These are phyloP conservation scores for Novumbra hubbsi DNA, from an alignment of 2,797 vertebrate genomes.

Conservation along the genomic window DNA sequence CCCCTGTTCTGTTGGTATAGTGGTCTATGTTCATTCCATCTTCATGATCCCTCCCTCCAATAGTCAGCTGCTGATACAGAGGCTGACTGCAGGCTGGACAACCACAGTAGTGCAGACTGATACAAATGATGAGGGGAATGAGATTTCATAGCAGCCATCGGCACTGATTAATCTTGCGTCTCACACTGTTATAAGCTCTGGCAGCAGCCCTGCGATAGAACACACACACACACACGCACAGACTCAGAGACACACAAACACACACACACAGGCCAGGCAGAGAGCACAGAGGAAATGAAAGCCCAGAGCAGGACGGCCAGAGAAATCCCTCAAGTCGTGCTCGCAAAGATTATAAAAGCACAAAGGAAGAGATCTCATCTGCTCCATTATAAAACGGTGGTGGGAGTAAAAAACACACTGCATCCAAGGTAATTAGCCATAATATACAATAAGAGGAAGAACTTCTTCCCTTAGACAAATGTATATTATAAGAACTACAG, in stretches of 20 bases:
- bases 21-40: neutral
- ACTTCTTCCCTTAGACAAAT: constrained; percentile 1
- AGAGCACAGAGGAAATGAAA: constrained; percentile 67
- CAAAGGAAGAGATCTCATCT: constrained; percentile 20
- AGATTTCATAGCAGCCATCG: constrained; percentile 80
- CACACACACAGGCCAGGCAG: constrained; percentile 20
- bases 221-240: constrained; percentile 11
- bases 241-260: neutral
- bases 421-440: constrained; percentile 15
- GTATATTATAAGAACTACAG: neutral
- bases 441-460: constrained; percentile 18
- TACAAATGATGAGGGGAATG: constrained; percentile 80
- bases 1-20: neutral
- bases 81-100: constrained; percentile 24
- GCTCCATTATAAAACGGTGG: constrained; percentile 18
- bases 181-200: constrained; percentile 44
- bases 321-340: constrained; percentile 56
- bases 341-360: constrained; percentile 18
- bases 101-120: constrained; percentile 58
- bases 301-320: constrained; percentile 45
- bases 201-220: constrained; percentile 25
- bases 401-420: constrained; percentile 17
- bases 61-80: constrained; percentile 19
- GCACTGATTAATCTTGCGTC: constrained; percentile 74
- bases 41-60: neutral